These are phyloP conservation scores for Hydrochoerus hydrochaeris DNA, from an alignment of 2,113 vertebrate species.

Conservation along the genomic window DNA sequence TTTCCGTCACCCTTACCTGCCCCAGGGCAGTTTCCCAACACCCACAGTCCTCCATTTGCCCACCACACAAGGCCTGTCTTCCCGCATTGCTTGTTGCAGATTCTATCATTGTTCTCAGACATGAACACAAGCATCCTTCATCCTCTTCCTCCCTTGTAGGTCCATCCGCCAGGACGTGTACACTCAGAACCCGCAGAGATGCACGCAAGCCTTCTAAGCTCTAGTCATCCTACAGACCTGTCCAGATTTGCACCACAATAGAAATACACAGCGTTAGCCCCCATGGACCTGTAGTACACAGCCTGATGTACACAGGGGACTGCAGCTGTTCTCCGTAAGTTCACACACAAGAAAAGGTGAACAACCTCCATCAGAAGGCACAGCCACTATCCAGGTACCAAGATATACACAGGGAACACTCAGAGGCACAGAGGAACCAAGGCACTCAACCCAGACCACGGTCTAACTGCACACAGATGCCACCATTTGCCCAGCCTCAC, in stretches of 20 bases:
- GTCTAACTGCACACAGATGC: not conserved
- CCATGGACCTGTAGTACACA: not conserved
- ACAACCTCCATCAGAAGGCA: not conserved
- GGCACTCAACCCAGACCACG: not conserved
- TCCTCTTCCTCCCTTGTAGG: not conserved
- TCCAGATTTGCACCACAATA: not conserved
- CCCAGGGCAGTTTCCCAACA: not conserved
- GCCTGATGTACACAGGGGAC: not conserved
- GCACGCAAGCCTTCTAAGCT: not conserved
- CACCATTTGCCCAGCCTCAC: not conserved
- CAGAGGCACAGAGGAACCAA: not conserved
- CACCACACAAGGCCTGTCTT: not conserved
- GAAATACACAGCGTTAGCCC: not conserved
- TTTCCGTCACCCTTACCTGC: not conserved
- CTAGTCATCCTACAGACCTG: not conserved
- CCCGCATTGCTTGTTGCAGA: constrained; percentile 1
- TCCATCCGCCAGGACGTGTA: not conserved
- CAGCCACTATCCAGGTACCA: not conserved
- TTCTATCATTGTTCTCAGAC: not conserved
- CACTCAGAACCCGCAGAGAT: not conserved
- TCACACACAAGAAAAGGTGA: not conserved
- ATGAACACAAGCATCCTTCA: not conserved
- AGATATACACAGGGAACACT: not conserved
- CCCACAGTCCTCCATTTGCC: not conserved
- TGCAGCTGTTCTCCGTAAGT: not conserved